Base-by-base conservation (phyloP, 30 jellyfish, hydroid and myxozoan species). In the Hydra vulgaris region DNA sequence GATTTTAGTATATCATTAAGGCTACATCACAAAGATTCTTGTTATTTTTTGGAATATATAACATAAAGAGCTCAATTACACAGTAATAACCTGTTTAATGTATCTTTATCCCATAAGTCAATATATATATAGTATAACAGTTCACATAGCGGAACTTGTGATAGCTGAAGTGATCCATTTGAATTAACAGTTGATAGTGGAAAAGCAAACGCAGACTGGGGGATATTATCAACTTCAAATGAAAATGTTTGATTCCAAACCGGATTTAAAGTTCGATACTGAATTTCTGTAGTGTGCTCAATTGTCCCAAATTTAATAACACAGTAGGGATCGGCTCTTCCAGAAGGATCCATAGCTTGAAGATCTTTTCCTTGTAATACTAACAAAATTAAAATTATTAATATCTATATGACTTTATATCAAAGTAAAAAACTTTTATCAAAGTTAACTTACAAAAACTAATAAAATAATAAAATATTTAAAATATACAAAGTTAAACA, bases 81-180 rank as follows among this genome's bases (percentile, higher is more conserved):
- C n/a, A n/a, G n/a, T n/a, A n/a, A n/a, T n/a, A 40, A 80, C 87
- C 94, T 79, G 78, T 89, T 89, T 70, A 89, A 74, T 61, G 88
- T 79, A 71, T 89, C 97, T 85, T 89, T 89, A 82, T 89, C 97
- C 97, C 97, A 89, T 7, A 89, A 79, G 79, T 89, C 97, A 81
- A 89, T 89, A n/a, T 61, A 74, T 17, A 85, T 72, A 71, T 74
- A 89, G 27, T 85, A 89, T 66, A 82, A 66, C 85, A 89, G 82
- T 23, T 89, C 95, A 76, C 97, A 89, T 1, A 89, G 76, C 7
- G 97, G 97, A 18, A 81, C 79, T 81, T 81, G 89, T 7, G 87
- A 66, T 40, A 80, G 71, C 76, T 66, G 71, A 0, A 89, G 80
- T 27, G 77, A 40, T 0, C 88, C 85, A 21, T 56, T 83, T 17